phyloP scores from a whole-genome alignment of 1,140 invertebrate species.

The Hirudo medicinalis region DNA sequence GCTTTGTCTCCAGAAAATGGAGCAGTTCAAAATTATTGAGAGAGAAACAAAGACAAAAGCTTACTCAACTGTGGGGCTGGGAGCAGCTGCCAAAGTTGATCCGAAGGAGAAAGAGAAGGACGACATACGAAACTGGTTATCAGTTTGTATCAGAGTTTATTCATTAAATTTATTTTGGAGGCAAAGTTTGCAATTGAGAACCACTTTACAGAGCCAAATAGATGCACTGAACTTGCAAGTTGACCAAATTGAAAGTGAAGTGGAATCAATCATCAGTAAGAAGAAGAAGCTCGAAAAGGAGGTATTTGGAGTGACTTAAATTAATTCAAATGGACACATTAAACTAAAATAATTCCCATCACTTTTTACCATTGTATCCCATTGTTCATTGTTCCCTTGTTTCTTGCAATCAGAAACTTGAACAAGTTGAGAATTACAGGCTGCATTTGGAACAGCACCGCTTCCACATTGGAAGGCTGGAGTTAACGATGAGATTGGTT shows the following conservation, averaged over 20 bases:
- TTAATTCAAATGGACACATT: background rate
- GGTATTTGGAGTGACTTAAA: constrained; percentile 25
- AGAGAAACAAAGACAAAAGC: constrained; percentile 99
- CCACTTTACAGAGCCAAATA: constrained; percentile 34
- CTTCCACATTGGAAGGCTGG: constrained; percentile 90
- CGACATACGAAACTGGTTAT: constrained; percentile 86
- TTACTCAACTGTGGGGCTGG: constrained; percentile 96
- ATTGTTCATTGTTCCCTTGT: too few species aligned
- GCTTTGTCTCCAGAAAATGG: constrained; percentile 73
- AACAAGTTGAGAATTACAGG: constrained; percentile 3
- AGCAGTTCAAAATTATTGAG: constrained; percentile 97
- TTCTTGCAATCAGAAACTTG: background rate
- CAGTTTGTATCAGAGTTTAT: constrained; percentile 47
- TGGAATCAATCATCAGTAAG: constrained; percentile 79
- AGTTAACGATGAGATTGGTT: constrained; percentile 88
- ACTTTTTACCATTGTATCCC: background rate
- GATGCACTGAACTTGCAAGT: constrained; percentile 56
- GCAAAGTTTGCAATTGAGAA: too few species aligned
- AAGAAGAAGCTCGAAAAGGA: constrained; percentile 96
- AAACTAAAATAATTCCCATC: background rate
- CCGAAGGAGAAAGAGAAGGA: constrained; percentile 92
- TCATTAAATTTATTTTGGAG: background rate
- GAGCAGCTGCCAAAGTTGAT: constrained; percentile 93
- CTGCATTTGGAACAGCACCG: constrained; percentile 69
- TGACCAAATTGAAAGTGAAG: constrained; percentile 92